Base-by-base conservation (phyloP, 92 coral and sea anemone species). In the Epizoanthus ramosus region DNA sequence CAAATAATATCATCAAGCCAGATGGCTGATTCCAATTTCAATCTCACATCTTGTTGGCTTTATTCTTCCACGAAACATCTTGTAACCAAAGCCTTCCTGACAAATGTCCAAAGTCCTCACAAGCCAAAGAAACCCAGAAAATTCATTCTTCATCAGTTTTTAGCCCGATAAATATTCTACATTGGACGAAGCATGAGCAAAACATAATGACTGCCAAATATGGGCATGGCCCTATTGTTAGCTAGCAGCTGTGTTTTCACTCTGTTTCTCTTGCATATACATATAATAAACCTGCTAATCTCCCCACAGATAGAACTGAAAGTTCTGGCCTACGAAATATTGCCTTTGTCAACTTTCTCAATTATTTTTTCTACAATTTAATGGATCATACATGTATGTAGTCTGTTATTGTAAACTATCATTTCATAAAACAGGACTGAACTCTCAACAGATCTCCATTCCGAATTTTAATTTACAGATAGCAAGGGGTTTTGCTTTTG, bases 181-280 rank as follows among this genome's bases (percentile, higher is more conserved):
- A 50, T 73, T 68, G 87, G 79, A 74, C 54, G 39, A 71, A 80
- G 71, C 71, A 57, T 67, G 87, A 85, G 61, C 79, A 65, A 72
- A 73, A 80, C 52, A 63, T 80, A 80, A 80, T 80, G 61, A 57
- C 73, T 84, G 33, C 97, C 97, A 91, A 80, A 93, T 93, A 93
- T 88, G 97, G 97, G 75, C 71, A 76, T 88, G 22, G 58, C 89
- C n/a, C 92, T 82, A 93, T 93, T 93, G 97, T 93, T 90, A 23
- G 56, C 45, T 58, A 64, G 84, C 97, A 91, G 97, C 97, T 93
- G 97, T 93, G 88, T 91, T 17, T 41, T 77, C 5, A 45, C 82
- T 59, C 68, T 12, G 82, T 24, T 60, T 39, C 70, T 77, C 67
- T 77, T 41, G 25, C 57, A 3, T 31, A 3, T 6, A 3, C 13